phyloP scores from a whole-genome alignment of 2,797 vertebrate genomes.

The Cossypha caffra region DNA sequence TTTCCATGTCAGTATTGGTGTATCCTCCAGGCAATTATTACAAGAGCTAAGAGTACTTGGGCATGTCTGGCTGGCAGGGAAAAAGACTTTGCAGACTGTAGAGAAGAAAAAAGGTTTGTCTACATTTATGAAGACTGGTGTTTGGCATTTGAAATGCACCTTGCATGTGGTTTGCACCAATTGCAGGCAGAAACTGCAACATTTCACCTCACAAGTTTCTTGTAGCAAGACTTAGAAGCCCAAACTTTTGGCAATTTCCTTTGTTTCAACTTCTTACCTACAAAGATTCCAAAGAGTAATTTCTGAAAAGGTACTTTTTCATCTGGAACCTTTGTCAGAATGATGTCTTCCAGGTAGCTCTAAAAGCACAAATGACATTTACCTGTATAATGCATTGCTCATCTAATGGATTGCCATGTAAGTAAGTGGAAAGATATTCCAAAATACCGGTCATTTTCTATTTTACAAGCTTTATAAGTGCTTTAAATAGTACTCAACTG shows the following conservation, averaged over 20 bases:
- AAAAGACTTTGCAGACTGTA: neutral
- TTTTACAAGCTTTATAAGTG: neutral
- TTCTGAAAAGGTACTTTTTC: neutral
- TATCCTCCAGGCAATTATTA: neutral
- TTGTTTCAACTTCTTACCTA: neutral
- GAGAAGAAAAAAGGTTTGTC: neutral
- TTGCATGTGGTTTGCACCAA: neutral
- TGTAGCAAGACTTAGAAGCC: neutral
- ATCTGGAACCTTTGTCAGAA: neutral
- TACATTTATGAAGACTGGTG: neutral
- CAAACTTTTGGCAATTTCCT: neutral
- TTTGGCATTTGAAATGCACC: neutral
- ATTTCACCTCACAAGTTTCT: neutral
- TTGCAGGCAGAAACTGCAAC: neutral
- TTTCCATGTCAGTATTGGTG: neutral
- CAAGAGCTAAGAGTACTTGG: neutral
- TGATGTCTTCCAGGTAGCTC: neutral
- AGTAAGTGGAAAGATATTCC: neutral
- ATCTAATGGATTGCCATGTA: neutral
- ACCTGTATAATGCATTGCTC: neutral
- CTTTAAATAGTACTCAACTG: neutral
- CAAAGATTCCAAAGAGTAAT: neutral
- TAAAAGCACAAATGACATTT: neutral
- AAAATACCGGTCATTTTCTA: neutral
- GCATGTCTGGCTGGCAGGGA: neutral